A percentile compares a stretch with the other conserved stretches of the same genome.
phyloP scores from a whole-genome alignment of 2,113 vertebrate genomes.

The Etheostoma spectabile region DNA sequence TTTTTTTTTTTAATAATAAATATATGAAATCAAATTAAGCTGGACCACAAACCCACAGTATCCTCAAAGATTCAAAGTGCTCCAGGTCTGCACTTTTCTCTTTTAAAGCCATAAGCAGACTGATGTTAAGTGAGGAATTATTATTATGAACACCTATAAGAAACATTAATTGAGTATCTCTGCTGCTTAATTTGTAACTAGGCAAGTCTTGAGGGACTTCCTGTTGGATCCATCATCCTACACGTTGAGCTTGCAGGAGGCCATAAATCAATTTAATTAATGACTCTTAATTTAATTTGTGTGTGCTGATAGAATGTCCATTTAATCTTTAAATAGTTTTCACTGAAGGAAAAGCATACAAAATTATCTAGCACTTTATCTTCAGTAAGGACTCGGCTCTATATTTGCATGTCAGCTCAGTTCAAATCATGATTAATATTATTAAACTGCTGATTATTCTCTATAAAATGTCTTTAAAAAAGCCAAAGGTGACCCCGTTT shows the following conservation, averaged over 20 bases:
- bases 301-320: not conserved
- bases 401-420: not conserved
- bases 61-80: not conserved
- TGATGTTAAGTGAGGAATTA: constrained; percentile 22
- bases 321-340: constrained; percentile 19
- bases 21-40: not conserved
- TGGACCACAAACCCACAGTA: not conserved
- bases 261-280: constrained; percentile 41
- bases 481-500: not conserved
- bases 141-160: constrained; percentile 1
- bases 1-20: no score
- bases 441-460: not conserved
- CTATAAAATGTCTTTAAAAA: not conserved
- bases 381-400: not conserved
- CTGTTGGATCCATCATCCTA: constrained; percentile 20
- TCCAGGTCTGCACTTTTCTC: not conserved
- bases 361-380: constrained; percentile 27
- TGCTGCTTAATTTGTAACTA: constrained; percentile 31
- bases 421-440: not conserved
- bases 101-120: not conserved
- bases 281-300: constrained; percentile 24
- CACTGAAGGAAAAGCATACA: not conserved
- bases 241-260: not conserved
- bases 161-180: constrained; percentile 51
- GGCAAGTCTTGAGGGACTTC: constrained; percentile 2